Evolutionary conservation across 2,113 vertebrate species (phyloP).

Genomic region (Asarcornis scutulata): DNA sequence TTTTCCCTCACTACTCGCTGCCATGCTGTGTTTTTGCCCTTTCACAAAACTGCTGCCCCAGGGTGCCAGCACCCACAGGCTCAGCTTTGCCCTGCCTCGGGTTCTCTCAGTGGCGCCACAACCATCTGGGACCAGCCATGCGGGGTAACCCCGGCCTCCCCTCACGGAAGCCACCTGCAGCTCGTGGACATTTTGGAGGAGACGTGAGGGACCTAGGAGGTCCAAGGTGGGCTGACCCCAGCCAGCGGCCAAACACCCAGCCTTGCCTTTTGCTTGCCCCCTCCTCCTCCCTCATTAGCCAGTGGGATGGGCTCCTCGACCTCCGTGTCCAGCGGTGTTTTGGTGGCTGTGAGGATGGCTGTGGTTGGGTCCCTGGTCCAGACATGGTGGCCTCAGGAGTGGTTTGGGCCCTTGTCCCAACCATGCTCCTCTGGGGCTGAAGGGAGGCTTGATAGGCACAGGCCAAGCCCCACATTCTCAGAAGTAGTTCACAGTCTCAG

Average conservation of each 20-base stretch:
- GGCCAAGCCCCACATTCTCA: too few relatives aligned
- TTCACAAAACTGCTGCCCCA: neutral
- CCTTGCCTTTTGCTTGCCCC: neutral
- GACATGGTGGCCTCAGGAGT: fast-evolving
- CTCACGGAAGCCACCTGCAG: fast-evolving
- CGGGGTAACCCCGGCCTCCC: neutral
- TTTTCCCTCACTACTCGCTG: neutral
- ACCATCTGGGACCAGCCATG: fast-evolving
- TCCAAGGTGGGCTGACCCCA: too few relatives aligned
- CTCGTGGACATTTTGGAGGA: fast-evolving
- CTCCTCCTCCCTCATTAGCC: fast-evolving
- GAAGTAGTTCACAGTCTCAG: too few relatives aligned
- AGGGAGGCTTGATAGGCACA: fast-evolving
- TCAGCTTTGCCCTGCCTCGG: neutral
- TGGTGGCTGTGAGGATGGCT: fast-evolving
- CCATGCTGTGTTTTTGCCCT: neutral
- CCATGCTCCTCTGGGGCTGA: neutral
- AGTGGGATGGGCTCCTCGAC: fast-evolving
- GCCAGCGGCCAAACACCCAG: neutral
- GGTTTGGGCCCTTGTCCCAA: neutral
- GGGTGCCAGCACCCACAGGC: too few relatives aligned
- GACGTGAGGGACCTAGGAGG: fast-evolving
- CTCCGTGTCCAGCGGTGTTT: fast-evolving
- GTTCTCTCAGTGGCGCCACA: neutral
- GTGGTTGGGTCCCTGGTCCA: too few relatives aligned